A percentile compares a stretch with the other conserved stretches of the same genome.
These are phyloP conservation scores for Eupeodes luniger DNA, from an alignment of 2,888 invertebrate genomes.

Conservation along the genomic window DNA sequence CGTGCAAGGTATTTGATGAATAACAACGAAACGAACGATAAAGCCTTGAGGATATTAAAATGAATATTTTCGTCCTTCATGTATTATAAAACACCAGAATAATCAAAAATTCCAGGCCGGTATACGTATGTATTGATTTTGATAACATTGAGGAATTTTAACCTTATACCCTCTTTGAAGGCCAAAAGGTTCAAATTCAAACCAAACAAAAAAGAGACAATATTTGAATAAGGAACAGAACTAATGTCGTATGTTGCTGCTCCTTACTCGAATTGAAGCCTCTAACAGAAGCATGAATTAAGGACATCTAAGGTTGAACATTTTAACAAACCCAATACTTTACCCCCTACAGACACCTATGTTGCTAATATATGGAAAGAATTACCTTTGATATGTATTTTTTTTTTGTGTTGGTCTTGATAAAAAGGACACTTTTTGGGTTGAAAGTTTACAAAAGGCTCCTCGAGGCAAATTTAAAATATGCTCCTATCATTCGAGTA, in stretches of 20 bases:
- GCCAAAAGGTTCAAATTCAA: neutral
- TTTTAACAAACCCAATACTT: neutral
- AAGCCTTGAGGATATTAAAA: slow-evolving; percentile 15
- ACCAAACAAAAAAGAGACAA: neutral
- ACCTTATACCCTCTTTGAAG: slow-evolving; percentile 2
- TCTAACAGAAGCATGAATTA: too few species aligned
- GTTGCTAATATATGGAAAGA: neutral
- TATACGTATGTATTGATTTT: slow-evolving; percentile 10
- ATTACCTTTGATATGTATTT: neutral
- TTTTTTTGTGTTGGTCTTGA: neutral
- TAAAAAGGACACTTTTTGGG: slow-evolving; percentile 12
- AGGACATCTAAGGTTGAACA: too few species aligned
- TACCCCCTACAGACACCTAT: neutral
- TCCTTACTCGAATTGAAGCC: neutral
- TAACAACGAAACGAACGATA: slow-evolving; percentile 12
- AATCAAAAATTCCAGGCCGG: slow-evolving; percentile 13
- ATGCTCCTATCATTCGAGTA: slow-evolving; percentile 19
- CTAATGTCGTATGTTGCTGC: neutral
- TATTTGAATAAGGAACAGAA: neutral
- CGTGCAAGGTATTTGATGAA: slow-evolving; percentile 35
- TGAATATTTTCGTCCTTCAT: neutral
- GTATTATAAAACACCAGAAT: neutral
- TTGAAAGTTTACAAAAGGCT: slow-evolving; percentile 21
- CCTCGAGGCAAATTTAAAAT: slow-evolving; percentile 13
- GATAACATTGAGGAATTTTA: slow-evolving; percentile 25